Conservation (phyloP, 2,113 vertebrate genomes). For the Hypanus sabinus region DNA sequence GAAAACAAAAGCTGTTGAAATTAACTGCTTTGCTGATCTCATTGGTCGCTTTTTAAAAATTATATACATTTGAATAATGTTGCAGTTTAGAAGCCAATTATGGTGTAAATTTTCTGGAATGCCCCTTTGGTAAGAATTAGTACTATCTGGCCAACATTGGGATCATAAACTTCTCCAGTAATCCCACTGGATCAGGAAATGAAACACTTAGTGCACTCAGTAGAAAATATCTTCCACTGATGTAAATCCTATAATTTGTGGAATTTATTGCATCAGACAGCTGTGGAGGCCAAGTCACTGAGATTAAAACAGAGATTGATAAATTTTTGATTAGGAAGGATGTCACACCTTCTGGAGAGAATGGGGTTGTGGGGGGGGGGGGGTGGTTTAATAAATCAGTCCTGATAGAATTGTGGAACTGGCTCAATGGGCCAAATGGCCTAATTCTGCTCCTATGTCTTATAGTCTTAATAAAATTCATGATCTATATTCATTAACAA, state of each 20-base stretch:
- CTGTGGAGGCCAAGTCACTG: too few species aligned
- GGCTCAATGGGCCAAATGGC: too few species aligned
- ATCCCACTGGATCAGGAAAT: not conserved
- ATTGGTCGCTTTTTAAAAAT: not conserved
- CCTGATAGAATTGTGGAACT: too few species aligned
- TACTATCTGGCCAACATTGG: not conserved
- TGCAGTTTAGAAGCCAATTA: not conserved
- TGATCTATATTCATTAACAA: not conserved
- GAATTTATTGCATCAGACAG: too few species aligned
- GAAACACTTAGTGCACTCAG: not conserved
- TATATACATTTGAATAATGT: not conserved
- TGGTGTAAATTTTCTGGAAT: not conserved
- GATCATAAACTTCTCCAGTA: too few species aligned
- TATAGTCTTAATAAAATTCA: not conserved
- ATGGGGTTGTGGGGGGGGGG: too few species aligned
- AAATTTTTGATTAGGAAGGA: too few species aligned
- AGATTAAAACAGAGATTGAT: too few species aligned
- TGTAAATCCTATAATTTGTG: not conserved
- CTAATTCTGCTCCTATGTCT: too few species aligned
- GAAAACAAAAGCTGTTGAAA: not conserved
- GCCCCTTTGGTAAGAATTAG: not conserved
- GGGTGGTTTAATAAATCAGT: too few species aligned
- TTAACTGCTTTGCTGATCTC: not conserved
- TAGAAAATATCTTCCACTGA: not conserved
- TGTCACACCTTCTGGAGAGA: too few species aligned